These are phyloP conservation scores for Mimas tiliae DNA, from an alignment of 2,888 invertebrate genomes.

Conservation along the genomic window DNA sequence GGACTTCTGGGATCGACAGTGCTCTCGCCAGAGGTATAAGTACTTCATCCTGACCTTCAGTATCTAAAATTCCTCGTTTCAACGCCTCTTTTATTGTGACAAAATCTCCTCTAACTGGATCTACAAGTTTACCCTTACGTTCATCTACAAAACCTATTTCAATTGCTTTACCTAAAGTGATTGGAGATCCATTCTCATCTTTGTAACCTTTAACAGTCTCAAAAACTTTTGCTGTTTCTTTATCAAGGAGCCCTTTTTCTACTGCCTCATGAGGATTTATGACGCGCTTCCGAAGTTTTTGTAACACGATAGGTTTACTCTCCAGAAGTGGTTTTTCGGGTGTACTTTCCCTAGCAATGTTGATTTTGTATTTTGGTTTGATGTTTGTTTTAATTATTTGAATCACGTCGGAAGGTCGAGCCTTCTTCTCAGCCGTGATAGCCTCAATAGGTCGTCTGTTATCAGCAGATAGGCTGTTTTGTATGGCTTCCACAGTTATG, in stretches of 20 bases:
- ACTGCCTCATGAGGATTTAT: slow-evolving; percentile 91
- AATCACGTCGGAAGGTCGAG: slow-evolving; percentile 77
- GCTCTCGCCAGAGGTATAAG: slow-evolving; percentile 92
- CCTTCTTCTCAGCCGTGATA: slow-evolving; percentile 47
- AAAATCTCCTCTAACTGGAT: slow-evolving; percentile 92
- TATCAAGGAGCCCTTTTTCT: slow-evolving; percentile 91
- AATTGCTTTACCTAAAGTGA: slow-evolving; percentile 91
- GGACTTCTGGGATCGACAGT: slow-evolving; percentile 92
- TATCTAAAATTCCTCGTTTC: slow-evolving; percentile 91
- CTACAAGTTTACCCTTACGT: slow-evolving; percentile 90
- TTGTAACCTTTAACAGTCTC: slow-evolving; percentile 85
- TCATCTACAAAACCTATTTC: slow-evolving; percentile 89
- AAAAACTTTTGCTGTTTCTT: slow-evolving; percentile 89
- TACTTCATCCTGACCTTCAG: slow-evolving; percentile 89
- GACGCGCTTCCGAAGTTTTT: slow-evolving; percentile 91
- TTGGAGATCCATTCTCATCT: slow-evolving; percentile 83
- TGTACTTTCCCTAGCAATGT: slow-evolving; percentile 86
- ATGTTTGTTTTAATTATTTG: slow-evolving; percentile 84
- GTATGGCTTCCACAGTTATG: slow-evolving; percentile 81
- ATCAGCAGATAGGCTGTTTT: slow-evolving; percentile 72
- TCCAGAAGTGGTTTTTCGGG: slow-evolving; percentile 85
- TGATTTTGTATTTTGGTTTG: slow-evolving; percentile 88
- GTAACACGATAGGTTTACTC: slow-evolving; percentile 88
- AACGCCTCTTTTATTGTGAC: slow-evolving; percentile 94
- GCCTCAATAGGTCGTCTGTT: slow-evolving; percentile 55